Percentiles rank a stretch among this genome's conserved stretches.
Evolutionary conservation across 2,113 vertebrate species (phyloP).

Genomic region (Tor tambroides): DNA sequence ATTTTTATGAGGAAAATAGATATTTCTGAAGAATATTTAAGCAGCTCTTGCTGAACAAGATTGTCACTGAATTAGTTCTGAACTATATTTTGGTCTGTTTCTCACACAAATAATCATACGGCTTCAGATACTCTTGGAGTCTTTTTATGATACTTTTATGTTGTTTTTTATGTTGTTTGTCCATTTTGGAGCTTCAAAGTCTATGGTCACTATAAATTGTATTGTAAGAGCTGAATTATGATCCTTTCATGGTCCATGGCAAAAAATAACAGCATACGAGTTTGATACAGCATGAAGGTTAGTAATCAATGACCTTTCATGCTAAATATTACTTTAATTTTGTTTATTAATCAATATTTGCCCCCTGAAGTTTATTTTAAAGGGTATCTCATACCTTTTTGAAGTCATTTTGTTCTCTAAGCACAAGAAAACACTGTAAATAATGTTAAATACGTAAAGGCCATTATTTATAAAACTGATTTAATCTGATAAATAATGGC

Average conservation of each 20-base stretch:
- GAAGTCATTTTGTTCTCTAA: background rate
- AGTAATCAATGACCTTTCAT: background rate
- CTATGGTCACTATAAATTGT: background rate
- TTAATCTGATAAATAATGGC: too few species aligned
- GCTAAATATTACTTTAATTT: background rate
- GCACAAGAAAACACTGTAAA: background rate
- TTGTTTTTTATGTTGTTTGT: background rate
- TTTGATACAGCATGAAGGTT: background rate
- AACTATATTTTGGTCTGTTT: background rate
- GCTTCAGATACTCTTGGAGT: background rate
- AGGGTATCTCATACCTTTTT: background rate
- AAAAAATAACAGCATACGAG: background rate
- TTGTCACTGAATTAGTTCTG: too few species aligned
- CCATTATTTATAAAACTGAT: background rate
- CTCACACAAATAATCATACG: background rate
- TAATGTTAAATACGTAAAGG: background rate
- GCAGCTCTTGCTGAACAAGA: too few species aligned
- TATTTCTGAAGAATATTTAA: background rate
- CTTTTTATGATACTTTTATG: background rate
- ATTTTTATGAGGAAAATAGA: background rate
- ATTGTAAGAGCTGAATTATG: background rate
- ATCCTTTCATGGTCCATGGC: background rate
- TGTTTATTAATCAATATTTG: background rate
- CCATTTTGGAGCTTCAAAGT: background rate
- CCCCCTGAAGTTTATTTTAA: background rate